Evolutionary conservation across 2,888 invertebrate genomes (phyloP).

Genomic region (Mesorhabditis sp.): DNA sequence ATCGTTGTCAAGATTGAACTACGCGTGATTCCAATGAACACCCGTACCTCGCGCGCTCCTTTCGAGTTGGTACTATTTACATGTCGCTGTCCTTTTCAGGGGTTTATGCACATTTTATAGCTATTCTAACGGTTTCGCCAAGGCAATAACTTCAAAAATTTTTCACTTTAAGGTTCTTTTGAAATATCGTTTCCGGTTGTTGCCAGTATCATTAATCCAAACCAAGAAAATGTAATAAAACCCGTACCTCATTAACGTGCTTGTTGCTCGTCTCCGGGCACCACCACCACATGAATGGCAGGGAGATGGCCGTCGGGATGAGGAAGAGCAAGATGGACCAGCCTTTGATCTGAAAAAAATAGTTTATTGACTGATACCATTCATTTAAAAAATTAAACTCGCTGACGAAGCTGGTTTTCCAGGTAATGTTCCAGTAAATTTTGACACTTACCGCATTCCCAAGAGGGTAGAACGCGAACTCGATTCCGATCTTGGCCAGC

Average conservation of each 20-base stretch:
- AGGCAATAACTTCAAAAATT: no score
- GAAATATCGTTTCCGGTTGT: no score
- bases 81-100: no score
- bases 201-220: no score
- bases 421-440: background rate
- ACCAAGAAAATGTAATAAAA: no score
- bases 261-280: slow-evolving; percentile 20
- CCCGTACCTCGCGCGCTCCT: no score
- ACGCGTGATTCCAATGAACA: no score
- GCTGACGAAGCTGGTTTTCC: background rate
- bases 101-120: no score
- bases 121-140: no score
- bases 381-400: background rate
- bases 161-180: no score
- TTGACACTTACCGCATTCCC: slow-evolving; percentile 30
- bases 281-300: slow-evolving; percentile 16
- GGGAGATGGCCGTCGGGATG: slow-evolving; percentile 19
- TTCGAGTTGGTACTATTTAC: no score
- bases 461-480: slow-evolving; percentile 39
- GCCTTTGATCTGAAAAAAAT: slow-evolving; percentile 19
- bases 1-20: no score
- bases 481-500: slow-evolving; percentile 35
- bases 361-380: background rate
- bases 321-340: slow-evolving; percentile 21
- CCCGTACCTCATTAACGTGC: slow-evolving; percentile 16